Evolutionary conservation across 1,140 invertebrate species (phyloP).

Genomic region (Hypothenemus hampei): DNA sequence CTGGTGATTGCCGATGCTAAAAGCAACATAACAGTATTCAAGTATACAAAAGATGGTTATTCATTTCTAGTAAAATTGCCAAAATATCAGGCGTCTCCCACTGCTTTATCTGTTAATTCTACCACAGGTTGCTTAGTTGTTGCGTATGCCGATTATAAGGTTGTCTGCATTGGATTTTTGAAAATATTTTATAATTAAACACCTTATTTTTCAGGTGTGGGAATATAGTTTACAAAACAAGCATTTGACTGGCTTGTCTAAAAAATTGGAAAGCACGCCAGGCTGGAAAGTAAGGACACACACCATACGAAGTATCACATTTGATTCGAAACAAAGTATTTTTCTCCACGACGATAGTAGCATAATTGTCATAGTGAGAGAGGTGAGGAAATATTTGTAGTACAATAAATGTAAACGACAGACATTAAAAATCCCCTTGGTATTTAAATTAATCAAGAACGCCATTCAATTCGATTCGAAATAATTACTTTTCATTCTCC

Average conservation of each 20-base stretch:
- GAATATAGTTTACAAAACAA: constrained; percentile 60
- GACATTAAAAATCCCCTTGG: no score
- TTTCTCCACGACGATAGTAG: constrained; percentile 59
- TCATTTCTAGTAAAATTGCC: constrained; percentile 56
- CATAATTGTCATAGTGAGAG: constrained; percentile 55
- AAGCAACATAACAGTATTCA: constrained; percentile 59
- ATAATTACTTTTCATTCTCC: constrained; percentile 3
- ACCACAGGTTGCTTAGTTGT: constrained; percentile 54
- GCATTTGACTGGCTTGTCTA: constrained; percentile 54
- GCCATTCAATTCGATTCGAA: no score
- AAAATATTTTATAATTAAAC: not conserved
- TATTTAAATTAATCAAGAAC: no score
- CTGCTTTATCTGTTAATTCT: constrained; percentile 60
- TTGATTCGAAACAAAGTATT: constrained; percentile 55
- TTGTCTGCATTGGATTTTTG: constrained; percentile 32
- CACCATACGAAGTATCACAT: constrained; percentile 53
- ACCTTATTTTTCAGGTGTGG: constrained; percentile 52
- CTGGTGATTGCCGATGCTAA: constrained; percentile 56
- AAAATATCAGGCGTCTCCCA: constrained; percentile 58
- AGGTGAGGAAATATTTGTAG: no score
- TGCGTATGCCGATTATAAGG: constrained; percentile 68
- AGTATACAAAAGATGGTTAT: constrained; percentile 41
- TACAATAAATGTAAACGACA: no score
- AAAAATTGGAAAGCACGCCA: constrained; percentile 46
- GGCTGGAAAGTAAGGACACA: constrained; percentile 48